Conservation (phyloP, 2,888 invertebrate genomes). For the Yponomeuta cagnagella region DNA sequence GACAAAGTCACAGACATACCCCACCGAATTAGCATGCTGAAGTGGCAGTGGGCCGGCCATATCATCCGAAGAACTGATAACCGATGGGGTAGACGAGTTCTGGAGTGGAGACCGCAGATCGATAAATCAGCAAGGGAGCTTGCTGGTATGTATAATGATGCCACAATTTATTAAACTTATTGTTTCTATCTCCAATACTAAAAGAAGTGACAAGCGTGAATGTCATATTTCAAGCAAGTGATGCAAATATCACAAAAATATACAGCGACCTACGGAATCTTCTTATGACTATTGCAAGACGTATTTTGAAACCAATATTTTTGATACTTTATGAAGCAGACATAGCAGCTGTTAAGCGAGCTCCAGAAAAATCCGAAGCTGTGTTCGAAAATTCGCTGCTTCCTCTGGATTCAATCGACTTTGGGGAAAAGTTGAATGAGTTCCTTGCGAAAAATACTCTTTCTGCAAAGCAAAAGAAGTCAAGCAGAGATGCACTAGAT, state of each 20-base stretch:
- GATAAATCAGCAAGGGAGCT: not conserved
- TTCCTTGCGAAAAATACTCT: slow-evolving; percentile 21
- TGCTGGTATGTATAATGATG: slow-evolving; percentile 20
- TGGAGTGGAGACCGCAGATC: no score
- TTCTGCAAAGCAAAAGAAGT: no score
- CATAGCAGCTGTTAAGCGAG: slow-evolving; percentile 24
- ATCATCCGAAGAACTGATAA: no score
- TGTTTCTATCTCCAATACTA: slow-evolving; percentile 15
- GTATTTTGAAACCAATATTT: slow-evolving; percentile 23
- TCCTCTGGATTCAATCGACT: slow-evolving; percentile 23
- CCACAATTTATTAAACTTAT: slow-evolving; percentile 22
- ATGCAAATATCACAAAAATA: slow-evolving; percentile 22
- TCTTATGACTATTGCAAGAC: slow-evolving; percentile 17
- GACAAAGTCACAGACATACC: no score
- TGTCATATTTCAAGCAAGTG: slow-evolving; percentile 20
- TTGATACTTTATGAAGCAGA: slow-evolving; percentile 20
- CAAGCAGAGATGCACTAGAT: no score
- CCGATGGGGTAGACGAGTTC: no score
- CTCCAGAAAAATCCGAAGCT: slow-evolving; percentile 23
- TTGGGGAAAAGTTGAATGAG: slow-evolving; percentile 22
- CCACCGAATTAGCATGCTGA: no score
- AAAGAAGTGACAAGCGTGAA: slow-evolving; percentile 17
- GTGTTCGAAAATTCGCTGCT: slow-evolving; percentile 23
- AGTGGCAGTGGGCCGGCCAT: no score
- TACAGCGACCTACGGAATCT: slow-evolving; percentile 20